Evolutionary conservation across 2,113 vertebrate genomes (phyloP).

Genomic region (Corapipo altera): DNA sequence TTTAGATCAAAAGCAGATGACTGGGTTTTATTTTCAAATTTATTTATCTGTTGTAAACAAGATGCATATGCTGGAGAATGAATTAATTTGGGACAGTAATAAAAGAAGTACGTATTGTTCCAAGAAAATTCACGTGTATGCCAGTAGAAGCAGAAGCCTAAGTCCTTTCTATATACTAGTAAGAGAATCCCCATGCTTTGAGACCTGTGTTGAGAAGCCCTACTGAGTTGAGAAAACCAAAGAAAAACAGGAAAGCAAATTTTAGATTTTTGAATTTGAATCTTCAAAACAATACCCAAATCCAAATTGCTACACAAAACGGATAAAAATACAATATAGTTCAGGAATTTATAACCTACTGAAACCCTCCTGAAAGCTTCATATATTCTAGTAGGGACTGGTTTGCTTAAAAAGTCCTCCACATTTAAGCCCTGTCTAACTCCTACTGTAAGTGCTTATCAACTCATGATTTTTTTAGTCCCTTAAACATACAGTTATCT

Average conservation of each 20-base stretch:
- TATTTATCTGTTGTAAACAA: constrained; percentile 8
- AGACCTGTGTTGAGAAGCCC: background rate
- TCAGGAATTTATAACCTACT: background rate
- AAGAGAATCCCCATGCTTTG: background rate
- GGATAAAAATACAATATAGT: background rate
- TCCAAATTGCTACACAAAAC: background rate
- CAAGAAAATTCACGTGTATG: background rate
- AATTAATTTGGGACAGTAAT: background rate
- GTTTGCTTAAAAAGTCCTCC: background rate
- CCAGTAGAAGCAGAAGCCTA: background rate
- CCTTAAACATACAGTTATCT: background rate
- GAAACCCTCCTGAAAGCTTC: background rate
- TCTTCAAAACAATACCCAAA: background rate
- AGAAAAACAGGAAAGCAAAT: background rate
- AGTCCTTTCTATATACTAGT: background rate
- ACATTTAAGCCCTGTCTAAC: background rate
- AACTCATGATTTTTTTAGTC: background rate
- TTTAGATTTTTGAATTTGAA: background rate
- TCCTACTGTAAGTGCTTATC: background rate
- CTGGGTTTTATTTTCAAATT: background rate
- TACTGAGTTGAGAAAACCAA: background rate
- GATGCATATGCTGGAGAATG: background rate
- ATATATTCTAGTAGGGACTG: background rate
- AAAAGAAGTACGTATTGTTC: background rate
- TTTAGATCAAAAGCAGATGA: background rate